These are phyloP conservation scores for Poecilobothrus nobilitatus DNA, from an alignment of 2,888 invertebrate genomes.

Conservation along the genomic window DNA sequence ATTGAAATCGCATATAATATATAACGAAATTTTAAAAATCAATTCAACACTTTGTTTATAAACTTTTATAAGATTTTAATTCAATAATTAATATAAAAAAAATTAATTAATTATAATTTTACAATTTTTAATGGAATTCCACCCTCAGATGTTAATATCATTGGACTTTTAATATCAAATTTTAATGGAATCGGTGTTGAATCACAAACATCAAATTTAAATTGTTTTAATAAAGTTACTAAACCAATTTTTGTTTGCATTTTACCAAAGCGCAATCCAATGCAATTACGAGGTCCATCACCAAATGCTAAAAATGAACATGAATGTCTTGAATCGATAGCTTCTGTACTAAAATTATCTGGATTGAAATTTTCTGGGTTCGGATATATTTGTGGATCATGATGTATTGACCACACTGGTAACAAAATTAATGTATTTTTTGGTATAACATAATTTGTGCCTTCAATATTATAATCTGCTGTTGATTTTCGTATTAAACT, in stretches of 20 bases:
- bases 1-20: too few relatives aligned
- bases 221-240: slow-evolving; percentile 26
- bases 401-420: slow-evolving; percentile 52
- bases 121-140: slow-evolving; percentile 30
- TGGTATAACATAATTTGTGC: slow-evolving; percentile 43
- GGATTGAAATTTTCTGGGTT: slow-evolving; percentile 56
- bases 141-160: slow-evolving; percentile 28
- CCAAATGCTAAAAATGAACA: slow-evolving; percentile 43
- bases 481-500: slow-evolving; percentile 44
- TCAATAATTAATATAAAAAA: too few relatives aligned
- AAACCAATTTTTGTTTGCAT: slow-evolving; percentile 27
- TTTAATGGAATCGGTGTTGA: slow-evolving; percentile 29
- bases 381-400: slow-evolving; percentile 52
- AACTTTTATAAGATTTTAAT: too few relatives aligned
- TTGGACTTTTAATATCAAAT: slow-evolving; percentile 21
- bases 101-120: slow-evolving; percentile 23
- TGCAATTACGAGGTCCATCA: slow-evolving; percentile 42
- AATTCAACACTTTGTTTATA: too few relatives aligned
- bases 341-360: slow-evolving; percentile 50
- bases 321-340: slow-evolving; percentile 43
- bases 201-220: slow-evolving; percentile 25
- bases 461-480: slow-evolving; percentile 45
- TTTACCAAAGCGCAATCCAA: slow-evolving; percentile 39
- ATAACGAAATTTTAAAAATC: too few relatives aligned
- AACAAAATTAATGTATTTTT: slow-evolving; percentile 47